Percentiles rank a stretch among this genome's conserved stretches.
Conservation (phyloP, 1,140 invertebrate genomes). For the Bombyx mori region ASM3026992v2 NC_085125.1:7999001-7999500, state of each 20-base stretch:
- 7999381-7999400: too few species aligned
- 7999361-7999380: too few species aligned
- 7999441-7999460: too few species aligned
- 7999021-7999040: too few species aligned
- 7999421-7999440: too few species aligned
- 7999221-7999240: slow-evolving; percentile 68
- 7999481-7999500: too few species aligned
- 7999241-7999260: slow-evolving; percentile 43
- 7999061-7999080: slow-evolving; percentile 20
- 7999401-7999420: too few species aligned
- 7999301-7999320: too few species aligned
- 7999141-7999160: slow-evolving; percentile 69
- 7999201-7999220: slow-evolving; percentile 75
- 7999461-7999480: too few species aligned
- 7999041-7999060: background rate
- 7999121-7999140: slow-evolving; percentile 71
- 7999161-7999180: slow-evolving; percentile 70
- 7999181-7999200: slow-evolving; percentile 71
- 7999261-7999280: slow-evolving; percentile 6
- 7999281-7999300: background rate
- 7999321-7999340: too few species aligned
- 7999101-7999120: slow-evolving; percentile 74
- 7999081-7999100: slow-evolving; percentile 73
- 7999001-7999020: too few species aligned
- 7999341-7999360: too few species aligned